Conservation (phyloP, 2,113 vertebrate genomes). For the Halichoeres trimaculatus region DNA sequence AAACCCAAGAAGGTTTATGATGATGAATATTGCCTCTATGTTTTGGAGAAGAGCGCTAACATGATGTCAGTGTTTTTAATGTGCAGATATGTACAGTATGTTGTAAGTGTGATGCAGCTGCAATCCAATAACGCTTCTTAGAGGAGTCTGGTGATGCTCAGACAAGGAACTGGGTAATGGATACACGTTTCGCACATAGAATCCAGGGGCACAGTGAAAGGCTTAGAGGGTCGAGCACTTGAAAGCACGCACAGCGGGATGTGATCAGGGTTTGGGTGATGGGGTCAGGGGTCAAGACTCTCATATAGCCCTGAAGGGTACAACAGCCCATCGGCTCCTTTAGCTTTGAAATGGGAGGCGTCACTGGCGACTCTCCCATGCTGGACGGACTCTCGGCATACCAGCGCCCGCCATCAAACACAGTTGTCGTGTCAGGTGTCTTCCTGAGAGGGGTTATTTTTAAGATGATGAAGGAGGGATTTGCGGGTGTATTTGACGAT, state of each 20-base stretch:
- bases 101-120: constrained; percentile 22
- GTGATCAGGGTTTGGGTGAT: constrained; percentile 66
- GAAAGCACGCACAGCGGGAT: constrained; percentile 69
- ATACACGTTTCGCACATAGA: constrained; percentile 54
- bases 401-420: constrained; percentile 71
- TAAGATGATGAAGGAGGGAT: constrained; percentile 69
- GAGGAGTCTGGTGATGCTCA: neutral
- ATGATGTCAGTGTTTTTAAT: constrained; percentile 14
- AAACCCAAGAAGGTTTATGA: constrained; percentile 17
- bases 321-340: constrained; percentile 71
- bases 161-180: constrained; percentile 51
- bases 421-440: constrained; percentile 90
- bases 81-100: constrained; percentile 40
- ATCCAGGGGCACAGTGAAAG: constrained; percentile 25
- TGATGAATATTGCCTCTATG: constrained; percentile 9
- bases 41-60: constrained; percentile 14
- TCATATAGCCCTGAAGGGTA: constrained; percentile 80
- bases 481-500: constrained; percentile 32
- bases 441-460: constrained; percentile 78
- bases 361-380: constrained; percentile 49
- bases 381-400: constrained; percentile 60
- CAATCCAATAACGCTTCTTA: constrained; percentile 21
- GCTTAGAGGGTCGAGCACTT: constrained; percentile 55
- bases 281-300: constrained; percentile 76
- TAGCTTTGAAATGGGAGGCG: constrained; percentile 85